Conservation (phyloP, 1,140 invertebrate species). For the Andricus grossulariae region DNA sequence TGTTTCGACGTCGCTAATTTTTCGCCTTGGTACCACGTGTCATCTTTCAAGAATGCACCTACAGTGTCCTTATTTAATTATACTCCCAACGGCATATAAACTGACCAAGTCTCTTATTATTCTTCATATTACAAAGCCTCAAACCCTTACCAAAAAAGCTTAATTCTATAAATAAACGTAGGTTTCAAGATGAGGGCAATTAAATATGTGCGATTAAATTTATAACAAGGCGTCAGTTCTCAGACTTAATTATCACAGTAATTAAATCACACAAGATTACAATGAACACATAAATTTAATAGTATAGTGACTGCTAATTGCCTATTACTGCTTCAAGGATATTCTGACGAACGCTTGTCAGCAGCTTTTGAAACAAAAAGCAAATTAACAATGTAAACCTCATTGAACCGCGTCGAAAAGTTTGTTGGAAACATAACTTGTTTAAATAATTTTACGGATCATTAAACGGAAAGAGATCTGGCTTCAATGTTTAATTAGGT, state of each 20-base stretch:
- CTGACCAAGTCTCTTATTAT: neutral
- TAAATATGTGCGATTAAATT: neutral
- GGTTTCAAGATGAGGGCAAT: neutral
- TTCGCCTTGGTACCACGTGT: neutral
- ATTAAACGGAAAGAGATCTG: neutral
- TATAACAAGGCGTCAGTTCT: conserved; percentile 6
- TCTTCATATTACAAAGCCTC: no score
- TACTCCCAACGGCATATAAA: neutral
- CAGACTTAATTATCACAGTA: conserved; percentile 12
- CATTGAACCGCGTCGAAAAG: neutral
- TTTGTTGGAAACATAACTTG: neutral
- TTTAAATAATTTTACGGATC: neutral
- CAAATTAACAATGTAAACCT: neutral
- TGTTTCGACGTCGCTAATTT: conserved; percentile 17
- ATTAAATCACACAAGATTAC: conserved; percentile 1
- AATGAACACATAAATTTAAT: conserved; percentile 18
- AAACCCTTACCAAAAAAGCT: no score
- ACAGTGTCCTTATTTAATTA: conserved; percentile 19
- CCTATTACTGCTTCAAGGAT: conserved; percentile 12
- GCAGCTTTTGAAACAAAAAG: neutral
- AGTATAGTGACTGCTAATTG: conserved; percentile 3
- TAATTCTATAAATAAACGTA: no score
- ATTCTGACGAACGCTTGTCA: neutral
- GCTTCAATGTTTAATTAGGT: conserved; percentile 18
- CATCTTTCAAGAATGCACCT: conserved; percentile 15